Conservation (phyloP, 2,888 invertebrate genomes). For the Nasonovia ribisnigri region DNA sequence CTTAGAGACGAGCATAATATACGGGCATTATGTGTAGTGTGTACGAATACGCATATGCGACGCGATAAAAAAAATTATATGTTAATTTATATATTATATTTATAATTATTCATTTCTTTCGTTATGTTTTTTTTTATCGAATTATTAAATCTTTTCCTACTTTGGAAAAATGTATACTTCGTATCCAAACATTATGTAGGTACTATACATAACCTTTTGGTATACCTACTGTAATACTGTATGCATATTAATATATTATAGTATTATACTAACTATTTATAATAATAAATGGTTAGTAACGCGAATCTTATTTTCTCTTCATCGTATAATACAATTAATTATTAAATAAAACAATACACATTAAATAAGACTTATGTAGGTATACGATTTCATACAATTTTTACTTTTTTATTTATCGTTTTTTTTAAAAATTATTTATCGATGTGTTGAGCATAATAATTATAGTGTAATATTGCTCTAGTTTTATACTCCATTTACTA, state of each 20-base stretch:
- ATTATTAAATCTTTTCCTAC: not conserved
- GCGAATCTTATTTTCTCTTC: not conserved
- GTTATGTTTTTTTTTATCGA: not conserved
- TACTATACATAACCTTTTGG: not conserved
- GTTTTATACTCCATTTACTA: not conserved
- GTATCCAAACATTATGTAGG: not conserved
- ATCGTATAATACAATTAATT: not conserved
- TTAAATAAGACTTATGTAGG: not conserved
- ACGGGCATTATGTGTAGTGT: not conserved
- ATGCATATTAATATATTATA: too few species aligned
- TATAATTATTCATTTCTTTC: not conserved
- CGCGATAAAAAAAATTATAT: not conserved
- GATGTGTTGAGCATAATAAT: not conserved
- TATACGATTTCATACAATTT: not conserved
- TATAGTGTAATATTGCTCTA: not conserved
- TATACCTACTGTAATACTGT: not conserved
- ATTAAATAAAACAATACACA: not conserved
- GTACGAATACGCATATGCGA: not conserved
- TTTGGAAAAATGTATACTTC: constrained; percentile 11
- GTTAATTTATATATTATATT: not conserved
- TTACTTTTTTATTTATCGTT: not conserved
- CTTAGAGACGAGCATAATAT: not conserved
- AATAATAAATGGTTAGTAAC: too few species aligned
- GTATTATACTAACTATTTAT: not conserved
- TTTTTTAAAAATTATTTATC: not conserved